Conservation (phyloP, 2,888 invertebrate species). For the Bellardia bayeri region DNA sequence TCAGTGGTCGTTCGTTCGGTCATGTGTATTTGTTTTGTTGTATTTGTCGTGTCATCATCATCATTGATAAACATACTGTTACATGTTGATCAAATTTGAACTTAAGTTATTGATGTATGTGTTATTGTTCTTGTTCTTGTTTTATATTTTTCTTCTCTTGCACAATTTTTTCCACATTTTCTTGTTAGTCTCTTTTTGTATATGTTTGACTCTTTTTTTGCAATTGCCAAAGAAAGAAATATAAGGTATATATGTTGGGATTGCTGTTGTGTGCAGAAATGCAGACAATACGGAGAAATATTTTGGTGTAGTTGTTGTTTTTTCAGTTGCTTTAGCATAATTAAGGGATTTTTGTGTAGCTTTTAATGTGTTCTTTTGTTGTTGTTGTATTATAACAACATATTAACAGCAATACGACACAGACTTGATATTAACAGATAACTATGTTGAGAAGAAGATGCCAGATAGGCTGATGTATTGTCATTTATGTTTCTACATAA, state of each 20-base stretch:
- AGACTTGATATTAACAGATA: constrained; percentile 9
- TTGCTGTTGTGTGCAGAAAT: constrained; percentile 68
- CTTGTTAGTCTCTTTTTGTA: constrained; percentile 3
- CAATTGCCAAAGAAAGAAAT: constrained; percentile 14
- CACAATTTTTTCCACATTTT: constrained; percentile 30
- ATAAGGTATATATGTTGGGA: constrained; percentile 49
- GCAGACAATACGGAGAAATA: constrained; percentile 70
- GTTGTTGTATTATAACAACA: not conserved
- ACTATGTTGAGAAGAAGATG: not conserved
- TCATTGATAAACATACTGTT: constrained; percentile 42
- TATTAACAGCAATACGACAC: constrained; percentile 24
- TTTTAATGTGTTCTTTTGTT: not conserved
- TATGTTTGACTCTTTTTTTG: not conserved
- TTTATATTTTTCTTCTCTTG: not conserved
- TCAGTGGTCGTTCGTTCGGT: constrained; percentile 12
- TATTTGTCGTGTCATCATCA: not conserved
- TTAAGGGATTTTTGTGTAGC: constrained; percentile 40
- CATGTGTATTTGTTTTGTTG: not conserved
- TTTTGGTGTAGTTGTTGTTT: not conserved
- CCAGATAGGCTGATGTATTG: not conserved
- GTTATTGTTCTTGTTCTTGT: not conserved
- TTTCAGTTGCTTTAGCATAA: constrained; percentile 41
- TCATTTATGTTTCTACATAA: too few species aligned
- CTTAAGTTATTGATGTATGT: not conserved
- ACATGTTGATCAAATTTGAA: constrained; percentile 54